phyloP scores from a whole-genome alignment of 1,140 invertebrate genomes.

The Drosophila littoralis region DNA sequence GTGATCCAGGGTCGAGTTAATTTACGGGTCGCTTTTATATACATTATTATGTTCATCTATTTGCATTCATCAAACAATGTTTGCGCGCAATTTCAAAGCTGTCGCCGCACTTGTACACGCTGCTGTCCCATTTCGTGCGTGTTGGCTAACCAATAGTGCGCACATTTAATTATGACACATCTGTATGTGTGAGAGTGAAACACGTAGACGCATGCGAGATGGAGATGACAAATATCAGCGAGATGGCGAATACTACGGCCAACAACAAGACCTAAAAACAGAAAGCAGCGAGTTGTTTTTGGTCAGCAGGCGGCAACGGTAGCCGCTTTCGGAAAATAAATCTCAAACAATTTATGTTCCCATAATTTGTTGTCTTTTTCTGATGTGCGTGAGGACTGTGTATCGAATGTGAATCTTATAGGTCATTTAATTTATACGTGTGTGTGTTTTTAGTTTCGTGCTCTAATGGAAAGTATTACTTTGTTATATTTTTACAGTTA shows the following conservation, averaged over 20 bases:
- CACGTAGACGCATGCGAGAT: constrained; percentile 47
- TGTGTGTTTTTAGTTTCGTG: background rate
- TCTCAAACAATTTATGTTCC: constrained; percentile 30
- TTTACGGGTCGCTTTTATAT: too few species aligned
- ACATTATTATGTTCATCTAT: background rate
- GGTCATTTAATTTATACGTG: constrained; percentile 18
- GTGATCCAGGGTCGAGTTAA: background rate
- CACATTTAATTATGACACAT: constrained; percentile 42
- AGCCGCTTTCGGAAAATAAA: constrained; percentile 40
- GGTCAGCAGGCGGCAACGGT: constrained; percentile 40
- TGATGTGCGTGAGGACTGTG: constrained; percentile 22
- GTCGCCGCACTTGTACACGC: constrained; percentile 39
- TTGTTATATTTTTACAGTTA: constrained; percentile 59
- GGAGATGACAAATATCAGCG: constrained; percentile 35
- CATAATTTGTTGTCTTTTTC: constrained; percentile 17
- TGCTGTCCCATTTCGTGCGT: constrained; percentile 39
- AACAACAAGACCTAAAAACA: constrained; percentile 40
- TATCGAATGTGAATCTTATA: constrained; percentile 27
- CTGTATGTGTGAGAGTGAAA: constrained; percentile 38
- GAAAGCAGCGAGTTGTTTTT: constrained; percentile 40
- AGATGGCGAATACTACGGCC: constrained; percentile 36
- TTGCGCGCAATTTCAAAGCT: constrained; percentile 51
- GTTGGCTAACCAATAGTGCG: constrained; percentile 46
- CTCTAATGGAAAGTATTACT: constrained; percentile 13
- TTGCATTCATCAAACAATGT: constrained; percentile 22